Evolutionary conservation across 2,113 vertebrate species (phyloP).

Genomic region (Numenius arquata): DNA sequence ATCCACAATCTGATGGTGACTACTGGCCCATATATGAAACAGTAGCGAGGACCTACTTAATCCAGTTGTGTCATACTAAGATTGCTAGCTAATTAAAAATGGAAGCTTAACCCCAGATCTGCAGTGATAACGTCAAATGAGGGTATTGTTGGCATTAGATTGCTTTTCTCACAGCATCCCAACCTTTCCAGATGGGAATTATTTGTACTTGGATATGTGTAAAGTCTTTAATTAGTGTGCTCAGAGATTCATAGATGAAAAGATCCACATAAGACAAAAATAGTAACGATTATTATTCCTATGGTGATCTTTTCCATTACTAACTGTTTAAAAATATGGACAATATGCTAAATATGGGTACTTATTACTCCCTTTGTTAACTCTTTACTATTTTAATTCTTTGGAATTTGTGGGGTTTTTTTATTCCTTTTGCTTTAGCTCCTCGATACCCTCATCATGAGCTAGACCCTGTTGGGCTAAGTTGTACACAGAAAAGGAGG

Average conservation of each 20-base stretch:
- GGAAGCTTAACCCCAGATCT: neutral
- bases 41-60: neutral
- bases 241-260: conserved; percentile 10
- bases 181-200: conserved; percentile 31
- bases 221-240: neutral
- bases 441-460: rapidly evolving
- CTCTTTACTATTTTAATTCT: neutral
- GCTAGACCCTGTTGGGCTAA: neutral
- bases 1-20: neutral
- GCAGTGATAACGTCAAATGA: neutral
- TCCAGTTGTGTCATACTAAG: neutral
- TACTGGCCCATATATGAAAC: neutral
- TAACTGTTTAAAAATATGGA: neutral
- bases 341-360: neutral
- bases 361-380: neutral
- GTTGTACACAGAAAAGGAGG: neutral
- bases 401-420: neutral
- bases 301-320: neutral
- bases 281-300: conserved; percentile 27
- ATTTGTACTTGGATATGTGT: neutral
- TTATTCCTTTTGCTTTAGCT: neutral
- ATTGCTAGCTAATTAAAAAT: neutral
- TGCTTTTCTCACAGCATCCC: neutral
- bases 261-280: neutral
- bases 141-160: neutral